A percentile compares a stretch with the other conserved stretches of the same genome.
These are phyloP conservation scores for Antitype chi DNA, from an alignment of 2,888 invertebrate species.

Conservation along the genomic window DNA sequence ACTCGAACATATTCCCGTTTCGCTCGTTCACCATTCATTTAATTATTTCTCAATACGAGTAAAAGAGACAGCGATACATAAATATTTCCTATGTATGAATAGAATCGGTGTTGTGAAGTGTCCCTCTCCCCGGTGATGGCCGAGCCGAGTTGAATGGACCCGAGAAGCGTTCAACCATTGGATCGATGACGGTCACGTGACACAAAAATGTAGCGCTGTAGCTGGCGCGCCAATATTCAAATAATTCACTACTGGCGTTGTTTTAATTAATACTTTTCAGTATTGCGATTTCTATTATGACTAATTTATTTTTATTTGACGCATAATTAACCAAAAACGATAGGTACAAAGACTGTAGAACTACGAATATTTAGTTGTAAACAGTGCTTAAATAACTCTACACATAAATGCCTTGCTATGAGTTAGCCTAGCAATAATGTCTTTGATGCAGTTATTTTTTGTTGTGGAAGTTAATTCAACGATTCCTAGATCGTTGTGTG, in stretches of 20 bases:
- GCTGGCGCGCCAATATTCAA: constrained; percentile 79
- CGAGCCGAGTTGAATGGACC: constrained; percentile 90
- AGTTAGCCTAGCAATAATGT: neutral
- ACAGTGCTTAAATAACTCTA: neutral
- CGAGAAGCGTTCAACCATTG: constrained; percentile 90
- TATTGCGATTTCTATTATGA: neutral
- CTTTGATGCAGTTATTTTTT: neutral
- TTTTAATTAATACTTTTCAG: neutral
- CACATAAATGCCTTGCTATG: neutral
- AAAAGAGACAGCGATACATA: constrained; percentile 85
- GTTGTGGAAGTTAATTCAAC: neutral
- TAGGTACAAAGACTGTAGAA: neutral
- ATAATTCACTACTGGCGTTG: constrained; percentile 25
- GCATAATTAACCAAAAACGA: neutral
- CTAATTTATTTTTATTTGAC: neutral
- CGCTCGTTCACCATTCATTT: constrained; percentile 89
- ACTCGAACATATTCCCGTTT: constrained; percentile 88
- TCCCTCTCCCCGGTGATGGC: constrained; percentile 83
- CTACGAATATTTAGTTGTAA: neutral
- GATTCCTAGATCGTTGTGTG: neutral
- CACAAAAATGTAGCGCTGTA: constrained; percentile 81
- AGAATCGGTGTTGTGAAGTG: constrained; percentile 89
- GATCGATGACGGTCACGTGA: constrained; percentile 90
- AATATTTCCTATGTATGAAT: constrained; percentile 89
- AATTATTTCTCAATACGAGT: constrained; percentile 87